Evolutionary conservation across 2,888 invertebrate genomes (phyloP).

Genomic region (Leucophenga maculata): DNA sequence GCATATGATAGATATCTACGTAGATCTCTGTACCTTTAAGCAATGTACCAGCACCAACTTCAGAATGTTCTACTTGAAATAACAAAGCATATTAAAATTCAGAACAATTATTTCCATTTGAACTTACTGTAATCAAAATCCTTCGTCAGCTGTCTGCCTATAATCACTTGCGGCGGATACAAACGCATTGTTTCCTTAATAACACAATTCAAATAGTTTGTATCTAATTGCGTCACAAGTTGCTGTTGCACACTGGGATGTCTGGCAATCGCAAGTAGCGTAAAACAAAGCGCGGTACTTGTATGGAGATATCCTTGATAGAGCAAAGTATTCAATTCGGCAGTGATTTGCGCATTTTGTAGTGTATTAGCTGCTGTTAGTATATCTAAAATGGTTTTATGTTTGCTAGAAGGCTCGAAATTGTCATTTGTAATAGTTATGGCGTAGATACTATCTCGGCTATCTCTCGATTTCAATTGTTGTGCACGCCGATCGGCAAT

Average conservation of each 20-base stretch:
- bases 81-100: background rate
- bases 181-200: constrained; percentile 78
- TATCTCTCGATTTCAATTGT: background rate
- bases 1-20: constrained; percentile 49
- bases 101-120: background rate
- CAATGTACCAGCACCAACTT: constrained; percentile 39
- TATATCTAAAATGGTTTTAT: constrained; percentile 45
- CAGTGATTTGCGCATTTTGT: constrained; percentile 38
- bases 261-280: constrained; percentile 49
- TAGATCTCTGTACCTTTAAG: constrained; percentile 54
- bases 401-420: constrained; percentile 18
- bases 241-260: constrained; percentile 52
- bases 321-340: constrained; percentile 50
- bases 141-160: constrained; percentile 44
- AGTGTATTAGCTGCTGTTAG: constrained; percentile 32
- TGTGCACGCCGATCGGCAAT: constrained; percentile 27
- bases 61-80: constrained; percentile 55
- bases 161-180: constrained; percentile 75
- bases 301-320: constrained; percentile 48
- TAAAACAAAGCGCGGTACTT: constrained; percentile 48
- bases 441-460: background rate
- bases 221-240: background rate
- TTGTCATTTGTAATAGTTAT: constrained; percentile 26
- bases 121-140: constrained; percentile 55
- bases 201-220: constrained; percentile 49